Conservation (phyloP, 2,797 vertebrate genomes). For the Antennarius maculatus region DNA sequence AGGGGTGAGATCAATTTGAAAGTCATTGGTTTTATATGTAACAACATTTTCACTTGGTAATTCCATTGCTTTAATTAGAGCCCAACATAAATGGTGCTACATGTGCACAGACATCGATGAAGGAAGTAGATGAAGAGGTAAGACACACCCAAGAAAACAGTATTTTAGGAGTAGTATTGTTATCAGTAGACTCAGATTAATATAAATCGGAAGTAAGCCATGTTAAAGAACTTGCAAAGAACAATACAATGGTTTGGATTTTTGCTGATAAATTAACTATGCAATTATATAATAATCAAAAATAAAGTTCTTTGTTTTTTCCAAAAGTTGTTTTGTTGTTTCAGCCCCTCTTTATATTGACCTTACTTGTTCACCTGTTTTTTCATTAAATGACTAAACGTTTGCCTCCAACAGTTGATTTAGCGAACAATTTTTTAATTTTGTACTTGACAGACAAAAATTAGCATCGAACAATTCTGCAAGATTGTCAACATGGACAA, state of each 20-base stretch:
- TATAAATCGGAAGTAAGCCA: background rate
- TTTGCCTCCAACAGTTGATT: background rate
- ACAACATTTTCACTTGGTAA: background rate
- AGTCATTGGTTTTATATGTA: background rate
- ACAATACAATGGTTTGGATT: background rate
- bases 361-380: background rate
- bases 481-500: conserved; percentile 71
- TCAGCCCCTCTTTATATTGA: background rate
- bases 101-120: conserved; percentile 42
- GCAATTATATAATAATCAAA: background rate
- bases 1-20: background rate
- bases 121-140: conserved; percentile 61
- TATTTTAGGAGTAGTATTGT: background rate
- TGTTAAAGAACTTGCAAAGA: background rate
- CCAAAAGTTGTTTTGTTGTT: background rate
- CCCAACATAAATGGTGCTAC: conserved; percentile 37
- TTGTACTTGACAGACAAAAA: conserved; percentile 60
- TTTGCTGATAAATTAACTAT: background rate
- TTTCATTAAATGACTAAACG: background rate
- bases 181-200: background rate
- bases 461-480: conserved; percentile 74
- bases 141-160: conserved; percentile 16
- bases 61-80: conserved; percentile 50
- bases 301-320: background rate
- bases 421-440: conserved; percentile 1